A percentile compares a stretch with the other conserved stretches of the same genome.
These are phyloP conservation scores for Coremacera marginata DNA, from an alignment of 2,888 invertebrate species.

Conservation along the genomic window DNA sequence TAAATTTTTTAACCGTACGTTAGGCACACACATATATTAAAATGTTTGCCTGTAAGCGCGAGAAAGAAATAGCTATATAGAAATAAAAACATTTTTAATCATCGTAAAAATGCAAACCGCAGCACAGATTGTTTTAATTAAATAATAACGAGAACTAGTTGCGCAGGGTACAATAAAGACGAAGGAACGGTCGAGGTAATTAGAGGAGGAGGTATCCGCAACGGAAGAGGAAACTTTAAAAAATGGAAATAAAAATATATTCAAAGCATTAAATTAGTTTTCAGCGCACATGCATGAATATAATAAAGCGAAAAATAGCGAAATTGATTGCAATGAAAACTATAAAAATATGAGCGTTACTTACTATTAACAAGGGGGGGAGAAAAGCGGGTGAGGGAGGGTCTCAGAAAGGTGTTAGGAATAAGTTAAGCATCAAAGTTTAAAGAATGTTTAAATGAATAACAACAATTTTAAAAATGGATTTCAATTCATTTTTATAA, in stretches of 20 bases:
- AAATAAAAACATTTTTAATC: constrained; percentile 24
- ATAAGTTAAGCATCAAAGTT: too few relatives aligned
- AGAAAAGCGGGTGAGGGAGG: too few relatives aligned
- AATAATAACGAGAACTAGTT: neutral
- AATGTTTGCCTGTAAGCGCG: neutral
- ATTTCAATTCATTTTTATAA: neutral
- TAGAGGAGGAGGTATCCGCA: too few relatives aligned
- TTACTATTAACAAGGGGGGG: too few relatives aligned
- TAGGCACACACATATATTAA: neutral
- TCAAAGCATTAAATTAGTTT: constrained; percentile 35
- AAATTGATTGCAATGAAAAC: constrained; percentile 12
- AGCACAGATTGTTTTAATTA: constrained; percentile 28
- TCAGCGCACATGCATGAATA: constrained; percentile 15
- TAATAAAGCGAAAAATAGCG: constrained; percentile 1
- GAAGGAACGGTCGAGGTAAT: neutral
- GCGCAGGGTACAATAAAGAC: neutral
- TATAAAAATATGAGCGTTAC: constrained; percentile 17
- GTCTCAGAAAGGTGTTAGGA: too few relatives aligned
- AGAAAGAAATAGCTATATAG: neutral
- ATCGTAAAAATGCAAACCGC: constrained; percentile 27
- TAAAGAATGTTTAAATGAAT: neutral
- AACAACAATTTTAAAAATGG: neutral
- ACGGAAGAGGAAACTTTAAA: neutral
- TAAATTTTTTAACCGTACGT: constrained; percentile 18
- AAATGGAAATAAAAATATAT: neutral